Percentiles rank a stretch among this genome's conserved stretches.
These are phyloP conservation scores for Sinocyclocheilus anshuiensis DNA, from an alignment of 2,113 vertebrate species.

Conservation along the genomic window DNA sequence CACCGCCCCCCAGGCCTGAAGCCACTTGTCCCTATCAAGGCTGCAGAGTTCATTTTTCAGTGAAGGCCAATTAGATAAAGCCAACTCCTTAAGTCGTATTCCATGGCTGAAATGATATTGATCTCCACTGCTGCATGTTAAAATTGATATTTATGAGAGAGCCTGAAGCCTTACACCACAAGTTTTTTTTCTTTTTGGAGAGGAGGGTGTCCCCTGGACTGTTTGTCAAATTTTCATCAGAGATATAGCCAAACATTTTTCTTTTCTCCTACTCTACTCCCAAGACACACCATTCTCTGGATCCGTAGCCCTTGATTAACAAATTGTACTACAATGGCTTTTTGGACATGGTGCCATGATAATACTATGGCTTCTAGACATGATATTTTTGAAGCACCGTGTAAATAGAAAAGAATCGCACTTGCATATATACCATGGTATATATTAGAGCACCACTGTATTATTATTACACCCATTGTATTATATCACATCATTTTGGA, in stretches of 20 bases:
- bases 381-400: neutral
- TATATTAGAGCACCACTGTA: neutral
- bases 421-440: neutral
- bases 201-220: conserved; percentile 31
- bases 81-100: conserved; percentile 74
- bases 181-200: conserved; percentile 33
- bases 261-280: conserved; percentile 10
- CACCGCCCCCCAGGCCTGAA: conserved; percentile 43
- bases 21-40: conserved; percentile 67
- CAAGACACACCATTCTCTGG: conserved; percentile 3
- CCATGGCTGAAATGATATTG: conserved; percentile 78
- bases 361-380: neutral
- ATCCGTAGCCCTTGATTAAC: neutral
- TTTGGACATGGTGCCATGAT: neutral
- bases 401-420: neutral
- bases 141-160: conserved; percentile 73
- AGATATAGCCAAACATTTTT: conserved; percentile 43
- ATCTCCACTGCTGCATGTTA: conserved; percentile 73
- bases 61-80: conserved; percentile 78
- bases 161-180: conserved; percentile 54
- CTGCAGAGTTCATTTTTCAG: conserved; percentile 77
- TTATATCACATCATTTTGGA: neutral
- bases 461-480: neutral
- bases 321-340: neutral
- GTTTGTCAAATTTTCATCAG: conserved; percentile 61